Evolutionary conservation across 2,113 vertebrate genomes (phyloP).

Genomic region (Sardina pilchardus): DNA sequence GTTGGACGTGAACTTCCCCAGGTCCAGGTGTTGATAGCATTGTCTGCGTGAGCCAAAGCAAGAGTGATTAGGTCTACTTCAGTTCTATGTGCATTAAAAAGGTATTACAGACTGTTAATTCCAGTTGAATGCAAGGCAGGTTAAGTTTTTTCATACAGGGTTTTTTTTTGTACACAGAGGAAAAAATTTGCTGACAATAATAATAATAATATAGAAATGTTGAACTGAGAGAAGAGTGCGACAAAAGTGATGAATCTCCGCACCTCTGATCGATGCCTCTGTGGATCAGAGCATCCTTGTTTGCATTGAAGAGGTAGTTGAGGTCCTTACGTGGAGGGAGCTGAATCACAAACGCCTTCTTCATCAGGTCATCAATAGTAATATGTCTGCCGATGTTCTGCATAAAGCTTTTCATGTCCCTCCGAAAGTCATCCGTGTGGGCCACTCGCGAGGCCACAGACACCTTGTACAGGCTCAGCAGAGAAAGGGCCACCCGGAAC

Average conservation of each 20-base stretch:
- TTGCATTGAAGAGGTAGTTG: conserved; percentile 83
- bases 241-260: conserved; percentile 47
- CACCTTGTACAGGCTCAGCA: conserved; percentile 80
- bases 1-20: conserved; percentile 74
- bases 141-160: neutral
- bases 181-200: neutral
- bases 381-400: conserved; percentile 73
- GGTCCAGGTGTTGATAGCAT: conserved; percentile 73
- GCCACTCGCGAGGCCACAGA: conserved; percentile 67
- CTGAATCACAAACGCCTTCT: conserved; percentile 78
- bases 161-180: no score
- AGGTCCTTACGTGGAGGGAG: conserved; percentile 82
- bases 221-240: neutral
- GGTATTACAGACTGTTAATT: neutral
- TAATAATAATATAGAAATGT: neutral
- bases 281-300: conserved; percentile 75
- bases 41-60: conserved; percentile 60
- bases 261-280: conserved; percentile 78
- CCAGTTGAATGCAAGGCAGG: neutral
- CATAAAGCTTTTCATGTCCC: conserved; percentile 76
- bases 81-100: neutral
- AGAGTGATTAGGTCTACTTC: neutral
- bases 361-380: conserved; percentile 70
- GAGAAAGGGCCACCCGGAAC: conserved; percentile 80
- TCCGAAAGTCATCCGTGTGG: conserved; percentile 72